Percentiles rank a stretch among this genome's conserved stretches.
Conservation (phyloP, 2,888 invertebrate species). For the Thymelicus lineola region DNA sequence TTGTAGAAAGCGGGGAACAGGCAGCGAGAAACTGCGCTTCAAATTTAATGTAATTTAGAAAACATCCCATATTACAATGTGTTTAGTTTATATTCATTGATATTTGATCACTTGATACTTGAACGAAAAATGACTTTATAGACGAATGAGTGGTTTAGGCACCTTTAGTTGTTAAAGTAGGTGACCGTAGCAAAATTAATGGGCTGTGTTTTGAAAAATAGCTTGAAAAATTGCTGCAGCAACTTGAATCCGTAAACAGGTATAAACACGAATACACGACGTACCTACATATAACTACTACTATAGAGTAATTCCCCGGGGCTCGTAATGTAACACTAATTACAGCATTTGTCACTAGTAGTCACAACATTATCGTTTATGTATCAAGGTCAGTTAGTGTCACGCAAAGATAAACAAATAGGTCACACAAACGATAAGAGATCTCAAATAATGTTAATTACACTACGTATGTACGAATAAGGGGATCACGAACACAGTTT, state of each 20-base stretch:
- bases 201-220: too few species aligned
- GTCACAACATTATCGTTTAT: slow-evolving; percentile 20
- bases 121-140: too few species aligned
- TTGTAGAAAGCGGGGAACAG: slow-evolving; percentile 56
- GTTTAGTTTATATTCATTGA: not conserved
- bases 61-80: not conserved
- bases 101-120: not conserved
- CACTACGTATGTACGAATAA: not conserved
- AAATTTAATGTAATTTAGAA: slow-evolving; percentile 17
- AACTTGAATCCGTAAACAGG: too few species aligned
- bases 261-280: too few species aligned
- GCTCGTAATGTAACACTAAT: slow-evolving; percentile 14
- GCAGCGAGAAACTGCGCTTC: slow-evolving; percentile 39
- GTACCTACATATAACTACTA: too few species aligned
- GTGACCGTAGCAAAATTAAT: too few species aligned
- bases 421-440: slow-evolving; percentile 14
- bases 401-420: slow-evolving; percentile 23
- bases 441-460: slow-evolving; percentile 4
- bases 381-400: slow-evolving; percentile 29
- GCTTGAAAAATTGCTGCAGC: too few species aligned
- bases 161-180: too few species aligned
- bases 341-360: slow-evolving; percentile 6
- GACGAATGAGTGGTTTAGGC: too few species aligned
- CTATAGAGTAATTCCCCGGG: slow-evolving; percentile 1
- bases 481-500: too few species aligned